A percentile compares a stretch with the other conserved stretches of the same genome.
phyloP scores from a whole-genome alignment of 2,888 invertebrate genomes.

The Hirtodrosophila trivittata region DNA sequence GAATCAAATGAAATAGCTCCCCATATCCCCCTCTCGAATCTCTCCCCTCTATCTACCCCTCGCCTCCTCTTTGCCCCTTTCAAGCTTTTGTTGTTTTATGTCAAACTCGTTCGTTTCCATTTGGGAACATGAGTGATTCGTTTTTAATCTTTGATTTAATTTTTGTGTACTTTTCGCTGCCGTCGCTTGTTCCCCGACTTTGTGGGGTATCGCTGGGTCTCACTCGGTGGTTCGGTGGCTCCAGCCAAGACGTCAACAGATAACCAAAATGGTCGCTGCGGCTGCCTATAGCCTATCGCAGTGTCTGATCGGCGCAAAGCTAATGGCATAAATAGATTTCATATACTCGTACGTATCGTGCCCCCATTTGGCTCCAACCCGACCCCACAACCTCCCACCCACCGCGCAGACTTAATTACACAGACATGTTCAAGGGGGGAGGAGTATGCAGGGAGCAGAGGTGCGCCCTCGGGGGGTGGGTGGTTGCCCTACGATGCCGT shows the following conservation, averaged over 20 bases:
- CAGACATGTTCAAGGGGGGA: slow-evolving; percentile 21
- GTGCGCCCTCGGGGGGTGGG: neutral
- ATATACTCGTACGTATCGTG: slow-evolving; percentile 46
- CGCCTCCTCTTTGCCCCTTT: neutral
- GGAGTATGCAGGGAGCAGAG: neutral
- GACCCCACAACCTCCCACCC: neutral
- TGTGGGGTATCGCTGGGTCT: slow-evolving; percentile 11
- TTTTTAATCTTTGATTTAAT: slow-evolving; percentile 74
- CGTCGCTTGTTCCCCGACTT: slow-evolving; percentile 5
- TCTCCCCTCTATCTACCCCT: neutral
- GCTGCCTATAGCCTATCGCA: slow-evolving; percentile 42
- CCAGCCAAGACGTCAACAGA: slow-evolving; percentile 31
- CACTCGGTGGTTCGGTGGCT: slow-evolving; percentile 2
- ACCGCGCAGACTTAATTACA: slow-evolving; percentile 67
- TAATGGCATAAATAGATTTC: slow-evolving; percentile 79
- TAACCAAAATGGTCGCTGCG: slow-evolving; percentile 55
- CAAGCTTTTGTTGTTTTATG: slow-evolving; percentile 5
- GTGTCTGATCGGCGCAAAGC: slow-evolving; percentile 71
- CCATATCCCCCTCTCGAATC: neutral
- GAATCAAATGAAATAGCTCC: slow-evolving; percentile 34
- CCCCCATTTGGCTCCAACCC: slow-evolving; percentile 17
- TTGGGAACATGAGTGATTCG: slow-evolving; percentile 73
- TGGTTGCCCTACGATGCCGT: slow-evolving; percentile 24
- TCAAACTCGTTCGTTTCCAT: slow-evolving; percentile 39
- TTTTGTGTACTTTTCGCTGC: slow-evolving; percentile 41